Percentiles rank a stretch among this genome's conserved stretches.
These are phyloP conservation scores for Pelecanoides urinatrix DNA, from an alignment of 2,113 vertebrate species.

Conservation along the genomic window DNA sequence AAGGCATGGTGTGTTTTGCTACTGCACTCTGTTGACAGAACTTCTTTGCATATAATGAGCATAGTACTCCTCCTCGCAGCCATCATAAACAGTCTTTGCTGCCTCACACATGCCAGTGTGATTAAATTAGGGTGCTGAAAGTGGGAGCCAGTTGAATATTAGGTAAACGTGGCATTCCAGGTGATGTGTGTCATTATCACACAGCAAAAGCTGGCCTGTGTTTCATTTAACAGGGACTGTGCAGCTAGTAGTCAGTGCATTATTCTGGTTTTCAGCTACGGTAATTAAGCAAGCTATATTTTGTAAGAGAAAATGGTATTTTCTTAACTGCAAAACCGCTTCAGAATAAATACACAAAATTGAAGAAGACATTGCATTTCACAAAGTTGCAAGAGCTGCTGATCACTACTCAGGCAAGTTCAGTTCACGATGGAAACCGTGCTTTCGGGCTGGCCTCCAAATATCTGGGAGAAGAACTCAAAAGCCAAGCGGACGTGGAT, in stretches of 20 bases:
- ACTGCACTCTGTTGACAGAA: background rate
- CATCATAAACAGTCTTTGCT: background rate
- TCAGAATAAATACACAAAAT: background rate
- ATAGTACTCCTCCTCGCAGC: background rate
- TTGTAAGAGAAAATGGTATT: background rate
- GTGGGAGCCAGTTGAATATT: background rate
- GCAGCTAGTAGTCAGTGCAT: background rate
- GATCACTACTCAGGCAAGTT: background rate
- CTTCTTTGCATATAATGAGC: background rate
- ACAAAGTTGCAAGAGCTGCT: background rate
- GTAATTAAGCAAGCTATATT: background rate
- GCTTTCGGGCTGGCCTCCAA: constrained; percentile 77
- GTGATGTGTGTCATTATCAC: background rate
- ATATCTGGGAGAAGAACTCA: constrained; percentile 89
- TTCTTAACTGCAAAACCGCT: background rate
- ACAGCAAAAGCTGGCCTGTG: background rate
- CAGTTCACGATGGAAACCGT: constrained; percentile 77
- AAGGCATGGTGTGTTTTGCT: background rate
- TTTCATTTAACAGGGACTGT: background rate
- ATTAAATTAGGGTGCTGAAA: background rate
- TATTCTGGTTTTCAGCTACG: background rate
- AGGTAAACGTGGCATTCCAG: background rate
- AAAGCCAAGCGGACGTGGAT: constrained; percentile 90
- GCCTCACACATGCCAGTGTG: background rate
- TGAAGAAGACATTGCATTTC: background rate